Base-by-base conservation (phyloP, 2,113 vertebrate species). In the Butastur rufipennis region DNA sequence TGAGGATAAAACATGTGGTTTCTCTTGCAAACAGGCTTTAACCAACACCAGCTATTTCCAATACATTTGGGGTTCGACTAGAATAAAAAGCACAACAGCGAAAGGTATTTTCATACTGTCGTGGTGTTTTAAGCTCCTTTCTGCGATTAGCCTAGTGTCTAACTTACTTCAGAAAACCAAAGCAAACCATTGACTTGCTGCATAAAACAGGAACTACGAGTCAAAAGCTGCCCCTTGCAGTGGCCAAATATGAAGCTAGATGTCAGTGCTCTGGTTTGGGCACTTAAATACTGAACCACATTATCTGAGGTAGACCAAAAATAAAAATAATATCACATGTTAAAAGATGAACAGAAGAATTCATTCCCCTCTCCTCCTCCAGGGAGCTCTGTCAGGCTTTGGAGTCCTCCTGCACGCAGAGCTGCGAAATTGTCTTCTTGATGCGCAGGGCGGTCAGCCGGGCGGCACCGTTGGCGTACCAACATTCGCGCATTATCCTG, bases 401-500 rank as follows among this genome's bases (percentile, higher is more conserved):
- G 97, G 97, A 86, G 71, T 99, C 98, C 85, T 98, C 98, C 89
- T 97, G 97, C 75, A 92, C 93, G 3, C 98, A 98, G 93, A 99
- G 98, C 97, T 99, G 99, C 10, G 99, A 99, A 75, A 99, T 90
- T 0, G 99, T 99, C 82, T 99, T 99, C 99, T 99, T 99, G 87
- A 99, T 98, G 6, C 99, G 99, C 85, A 99, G 99, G 4, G 99
- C 99, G 0, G 99, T 99, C 48, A 99, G 98, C 3, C 99, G 99
- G 2, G 99, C 99, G 0, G 99, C 98, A 1, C 98, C 98, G 48
- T 98, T 99, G 96, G 98, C 89, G 6, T 99, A 98, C 99, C 99
- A 99, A 95, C 99, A 99, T 90, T 99, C 99, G 0, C 99, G 98
- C 99, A 99, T 99, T 88, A 99, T 97, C 94, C 99, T 98, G 59